Base-by-base conservation (phyloP, 37 sponge, comb jelly and placozoan genomes). In the Ianthella basta region DNA sequence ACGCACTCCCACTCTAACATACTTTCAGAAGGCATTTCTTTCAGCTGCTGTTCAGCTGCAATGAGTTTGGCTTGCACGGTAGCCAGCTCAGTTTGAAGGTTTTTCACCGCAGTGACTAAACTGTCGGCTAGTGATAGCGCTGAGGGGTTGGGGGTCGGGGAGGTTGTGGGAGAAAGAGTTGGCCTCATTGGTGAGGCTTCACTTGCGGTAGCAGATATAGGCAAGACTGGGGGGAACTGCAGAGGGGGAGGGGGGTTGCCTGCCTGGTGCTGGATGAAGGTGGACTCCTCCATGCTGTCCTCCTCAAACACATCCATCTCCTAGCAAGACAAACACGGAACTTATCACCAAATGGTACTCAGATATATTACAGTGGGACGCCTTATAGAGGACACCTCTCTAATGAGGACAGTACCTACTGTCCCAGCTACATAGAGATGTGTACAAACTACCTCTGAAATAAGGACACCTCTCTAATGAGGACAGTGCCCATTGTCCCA, bases 1-100 rank as follows among this genome's bases (percentile, higher is more conserved):
- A 44, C 50, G 8, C 63, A 24, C 34, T n/a, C n/a, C n/a, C n/a
- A n/a, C n/a, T n/a, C n/a, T n/a, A 15, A 30, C 60, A 33, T 24
- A 91, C 91, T 87, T 80, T 88, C 92, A 66, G 89, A 87, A 16
- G 89, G 86, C 84, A 85, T 82, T 54, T 82, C 86, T 6, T 83
- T 77, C 13, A 92, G 25, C 37, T 80, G 59, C 30, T 83, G 82
- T 16, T 80, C 65, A 18, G 92, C 85, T 29, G 60, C 61, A 53
- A 40, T 65, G 29, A 92, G 84, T 50, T 86, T 86, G 18, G 70
- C 57, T 54, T 59, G 56, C 15, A 86, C 57, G 20, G 68, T 29
- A 15, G 67, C 53, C 39, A 92, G 83, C 59, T 92, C 89, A 29
- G 60, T 64, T 35, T 92, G 86, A 25, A 92, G 86, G 57, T 64